Base-by-base conservation (phyloP, 2,113 vertebrate species). In the Dipodomys spectabilis region DNA sequence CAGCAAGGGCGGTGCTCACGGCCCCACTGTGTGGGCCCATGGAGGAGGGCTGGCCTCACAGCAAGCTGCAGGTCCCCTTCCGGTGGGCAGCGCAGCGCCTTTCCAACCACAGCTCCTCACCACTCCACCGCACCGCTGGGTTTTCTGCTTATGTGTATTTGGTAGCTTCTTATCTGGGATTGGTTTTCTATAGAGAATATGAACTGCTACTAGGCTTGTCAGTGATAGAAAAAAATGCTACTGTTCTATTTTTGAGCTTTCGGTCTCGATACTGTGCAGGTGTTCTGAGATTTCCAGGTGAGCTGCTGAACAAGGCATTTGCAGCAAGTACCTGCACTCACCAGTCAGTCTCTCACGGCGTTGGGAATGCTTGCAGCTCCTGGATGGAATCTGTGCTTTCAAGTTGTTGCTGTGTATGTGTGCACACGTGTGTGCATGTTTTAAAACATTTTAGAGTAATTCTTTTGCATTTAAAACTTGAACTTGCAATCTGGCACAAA, bases 391-490 rank as follows among this genome's bases (percentile, higher is more conserved):
- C 6, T 5, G 65, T 0, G 18, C 39, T 92, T 86, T 82, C 83
- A 82, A 44, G 49, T 49, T 49, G 8, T 10, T 49, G 49, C 12
- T 49, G 49, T 49, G 49, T 49, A 49, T 5, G 12, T 49, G 49
- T 49, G 49, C 49, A 49, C 12, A 49, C 12, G 10, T 49, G 49
- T 49, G 49, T 12, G 12, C 49, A 9, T 49, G 49, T 49, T 12
- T 49, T 49, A 77, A 28, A 44, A 88, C 9, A 53, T 77, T 75
- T 82, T 22, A 79, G 53, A 94, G 32, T 82, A 25, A 72, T 69
- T 68, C 19, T 32, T 82, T 78, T 88, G 73, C 0, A 64, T 44
- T 86, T 92, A 88, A 74, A 86, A 82, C n/a, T 71, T 95, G 78
- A 88, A 87, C 23, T 81, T 75, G 39, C 7, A 71, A 67, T 82